Percentiles rank a stretch among this genome's conserved stretches.
These are phyloP conservation scores for Zaprionus obscuricornis DNA, from an alignment of 2,888 invertebrate genomes.

Conservation along the genomic window DNA sequence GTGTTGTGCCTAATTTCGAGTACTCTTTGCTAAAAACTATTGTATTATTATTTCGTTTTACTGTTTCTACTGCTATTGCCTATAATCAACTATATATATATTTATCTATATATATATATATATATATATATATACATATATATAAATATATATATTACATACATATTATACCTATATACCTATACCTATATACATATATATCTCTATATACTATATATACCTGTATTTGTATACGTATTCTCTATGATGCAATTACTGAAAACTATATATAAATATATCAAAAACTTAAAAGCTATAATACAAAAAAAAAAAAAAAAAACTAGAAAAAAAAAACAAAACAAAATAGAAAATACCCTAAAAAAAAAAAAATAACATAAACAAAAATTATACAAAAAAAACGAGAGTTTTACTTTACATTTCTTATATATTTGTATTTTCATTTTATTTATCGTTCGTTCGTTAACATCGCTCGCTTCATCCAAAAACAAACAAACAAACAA, in stretches of 20 bases:
- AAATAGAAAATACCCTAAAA: conserved; percentile 27
- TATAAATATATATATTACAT: conserved; percentile 13
- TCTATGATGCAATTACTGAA: conserved; percentile 34
- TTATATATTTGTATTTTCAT: conserved; percentile 83
- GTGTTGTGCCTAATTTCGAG: conserved; percentile 71
- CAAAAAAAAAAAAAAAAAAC: conserved; percentile 36
- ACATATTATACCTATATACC: too few species aligned
- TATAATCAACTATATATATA: conserved; percentile 42
- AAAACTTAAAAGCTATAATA: conserved; percentile 39
- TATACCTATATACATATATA: conserved; percentile 16
- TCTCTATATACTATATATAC: conserved; percentile 32
- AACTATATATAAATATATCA: conserved; percentile 27
- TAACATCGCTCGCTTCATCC: conserved; percentile 80
- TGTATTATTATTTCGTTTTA: conserved; percentile 63
- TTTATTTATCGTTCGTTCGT: conserved; percentile 82
- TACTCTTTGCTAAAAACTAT: conserved; percentile 68
- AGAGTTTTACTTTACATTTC: conserved; percentile 81
- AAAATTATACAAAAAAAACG: conserved; percentile 53
- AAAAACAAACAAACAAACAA: conserved; percentile 74
- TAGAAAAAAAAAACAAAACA: conserved; percentile 28
- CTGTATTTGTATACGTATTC: conserved; percentile 33
- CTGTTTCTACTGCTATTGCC: conserved; percentile 68
- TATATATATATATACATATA: conserved; percentile 17
- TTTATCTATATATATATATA: conserved; percentile 41
- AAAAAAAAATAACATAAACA: conserved; percentile 32